Evolutionary conservation across 2,888 invertebrate species (phyloP).

Genomic region (Melolontha melolontha): DNA sequence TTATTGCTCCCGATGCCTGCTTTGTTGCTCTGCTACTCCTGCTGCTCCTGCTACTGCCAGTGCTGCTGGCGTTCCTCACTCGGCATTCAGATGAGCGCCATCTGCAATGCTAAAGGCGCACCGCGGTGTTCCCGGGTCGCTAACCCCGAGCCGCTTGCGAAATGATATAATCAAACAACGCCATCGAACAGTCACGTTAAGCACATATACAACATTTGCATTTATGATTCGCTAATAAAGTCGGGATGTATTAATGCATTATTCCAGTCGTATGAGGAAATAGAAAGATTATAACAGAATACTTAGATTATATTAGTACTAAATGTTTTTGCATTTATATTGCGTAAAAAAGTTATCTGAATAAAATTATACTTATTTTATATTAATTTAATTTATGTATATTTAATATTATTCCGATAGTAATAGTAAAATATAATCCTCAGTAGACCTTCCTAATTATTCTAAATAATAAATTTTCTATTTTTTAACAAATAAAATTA

Average conservation of each 20-base stretch:
- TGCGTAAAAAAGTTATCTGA: no score
- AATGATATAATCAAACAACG: slow-evolving; percentile 50
- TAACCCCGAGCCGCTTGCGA: slow-evolving; percentile 43
- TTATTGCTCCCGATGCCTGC: slow-evolving; percentile 23
- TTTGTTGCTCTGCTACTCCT: slow-evolving; percentile 1
- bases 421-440: no score
- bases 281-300: not conserved
- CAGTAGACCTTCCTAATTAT: no score
- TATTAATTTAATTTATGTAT: no score
- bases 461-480: no score
- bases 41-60: slow-evolving; percentile 1
- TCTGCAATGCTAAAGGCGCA: slow-evolving; percentile 54
- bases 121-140: slow-evolving; percentile 28
- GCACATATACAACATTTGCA: slow-evolving; percentile 47
- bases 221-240: slow-evolving; percentile 46
- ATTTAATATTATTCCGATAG: no score
- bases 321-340: no score
- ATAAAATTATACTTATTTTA: no score
- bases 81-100: slow-evolving; percentile 50
- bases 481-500: no score
- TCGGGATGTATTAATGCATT: not conserved
- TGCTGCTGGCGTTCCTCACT: slow-evolving; percentile 38
- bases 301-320: no score
- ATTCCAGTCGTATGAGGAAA: not conserved
- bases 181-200: slow-evolving; percentile 45